Evolutionary conservation across 2,888 invertebrate species (phyloP), one percentile per base, ranked within the genome.

Genomic region (Leptogaster cylindrica): DNA sequence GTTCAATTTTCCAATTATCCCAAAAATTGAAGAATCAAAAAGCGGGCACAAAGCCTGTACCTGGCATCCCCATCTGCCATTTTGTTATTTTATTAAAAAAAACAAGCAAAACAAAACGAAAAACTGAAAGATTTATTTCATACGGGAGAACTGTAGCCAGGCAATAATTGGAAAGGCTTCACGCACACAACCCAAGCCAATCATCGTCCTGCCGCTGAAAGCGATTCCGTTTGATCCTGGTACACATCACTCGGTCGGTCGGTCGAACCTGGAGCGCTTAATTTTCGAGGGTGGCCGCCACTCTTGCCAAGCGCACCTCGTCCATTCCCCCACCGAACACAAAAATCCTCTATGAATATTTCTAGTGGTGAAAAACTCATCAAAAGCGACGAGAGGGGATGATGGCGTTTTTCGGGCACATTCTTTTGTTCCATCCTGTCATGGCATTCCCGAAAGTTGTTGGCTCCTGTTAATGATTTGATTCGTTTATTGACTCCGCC

Each of bases 1-100:
- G 55, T 61, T 61, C 41, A 64, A 48, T 48, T 64, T 64, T 64
- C 64, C 64, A 64, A 64, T 64, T 64, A 64, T 48, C 64, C 33
- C 44, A 48, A 33, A 64, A 64, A 48, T 55, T 64, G 64, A 64
- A 48, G 48, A 64, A 64, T 64, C 64, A 64, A 64, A 64, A 48
- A 48, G 48, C 23, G 27, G 6, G 20, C 39, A 28, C 14, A 64
- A 48, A 20, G 20, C 18, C 64, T 64, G 64, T n/a, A 31, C 4
- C 33, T 64, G 64, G 46, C 64, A 33, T 31, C 36, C 36, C 33
- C 58, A 41, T 61, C 41, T 44, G 61, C 61, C 61, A 61, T 61
- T 61, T 61, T 61, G 61, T 44, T 61, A 61, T 61, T 61, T 61
- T 61, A 61, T 61, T 44, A 28, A 44, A 41, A 55, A n/a, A 55